Evolutionary conservation across 2,113 vertebrate genomes (phyloP), one percentile per base, ranked within the genome.

Genomic region (Pteruthius melanotis): DNA sequence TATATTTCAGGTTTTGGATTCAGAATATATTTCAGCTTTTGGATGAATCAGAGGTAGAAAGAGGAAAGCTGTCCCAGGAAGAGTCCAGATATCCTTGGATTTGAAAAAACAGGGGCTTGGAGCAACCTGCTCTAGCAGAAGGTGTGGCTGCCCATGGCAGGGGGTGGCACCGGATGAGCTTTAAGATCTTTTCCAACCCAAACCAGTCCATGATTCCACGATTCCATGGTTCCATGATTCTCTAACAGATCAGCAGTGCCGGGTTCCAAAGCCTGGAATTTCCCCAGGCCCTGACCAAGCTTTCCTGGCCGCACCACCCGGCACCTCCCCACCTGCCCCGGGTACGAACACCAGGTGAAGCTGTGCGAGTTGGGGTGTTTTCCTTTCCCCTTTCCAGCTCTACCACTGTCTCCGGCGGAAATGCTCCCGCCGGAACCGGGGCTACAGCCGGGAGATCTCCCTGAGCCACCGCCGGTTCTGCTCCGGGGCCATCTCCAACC

Each of bases 361-460:
- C 44, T 17, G 17, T 44, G 44, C 44, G 5, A 5, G 3, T 37
- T 39, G 3, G 14, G 3, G 9, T 53, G 7, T 39, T 56, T 22
- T 16, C 17, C 42, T 30, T 33, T 20, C 14, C 21, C 54, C 14
- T 79, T 40, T 49, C 9, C 90, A 97, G 96, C 9, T 97, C 20
- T 97, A 57, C 17, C 88, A 42, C 3, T 50, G 0, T 0, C 50
- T 97, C 7, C 49, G 27, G 4, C 2, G 31, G 31, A 93, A 19
- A 52, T 80, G 61, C 0, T 7, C 17, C 40, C 22, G 3, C 8
- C 9, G 2, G 61, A 59, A 40, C 65, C 76, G 65, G 7, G 95
- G 90, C 79, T 96, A 94, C 66, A 74, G 31, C 49, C 42, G 71
- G 33, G 92, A 91, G 0, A 94, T 93, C n/a, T 94, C 82, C 16